Percentiles rank a stretch among this genome's conserved stretches.
phyloP scores from a whole-genome alignment of 2,888 invertebrate genomes.

The Agrotis segetum region DNA sequence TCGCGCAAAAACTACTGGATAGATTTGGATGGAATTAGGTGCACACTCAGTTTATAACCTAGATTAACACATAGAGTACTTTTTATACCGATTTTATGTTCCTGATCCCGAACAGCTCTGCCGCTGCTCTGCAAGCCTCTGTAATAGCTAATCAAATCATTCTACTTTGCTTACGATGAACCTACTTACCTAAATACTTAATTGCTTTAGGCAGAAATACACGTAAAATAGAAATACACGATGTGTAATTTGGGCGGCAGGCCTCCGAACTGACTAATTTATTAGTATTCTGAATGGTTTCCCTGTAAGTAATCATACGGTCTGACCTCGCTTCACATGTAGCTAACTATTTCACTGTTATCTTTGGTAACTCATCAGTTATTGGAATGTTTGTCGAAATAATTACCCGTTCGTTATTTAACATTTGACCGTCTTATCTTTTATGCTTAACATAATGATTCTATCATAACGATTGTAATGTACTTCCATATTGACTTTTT shows the following conservation, averaged over 20 bases:
- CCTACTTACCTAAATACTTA: neutral
- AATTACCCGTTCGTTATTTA: slow-evolving; percentile 28
- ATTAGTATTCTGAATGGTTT: slow-evolving; percentile 49
- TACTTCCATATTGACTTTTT: neutral
- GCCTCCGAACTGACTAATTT: slow-evolving; percentile 42
- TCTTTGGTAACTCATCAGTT: slow-evolving; percentile 23
- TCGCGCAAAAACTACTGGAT: too few species aligned
- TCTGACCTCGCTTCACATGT: slow-evolving; percentile 41
- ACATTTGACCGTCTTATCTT: too few species aligned
- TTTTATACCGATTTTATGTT: too few species aligned
- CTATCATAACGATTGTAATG: slow-evolving; percentile 3
- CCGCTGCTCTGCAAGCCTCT: too few species aligned
- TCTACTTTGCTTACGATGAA: neutral
- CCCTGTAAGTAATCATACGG: slow-evolving; percentile 25
- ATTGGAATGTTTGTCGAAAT: slow-evolving; percentile 28
- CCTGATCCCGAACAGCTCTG: too few species aligned
- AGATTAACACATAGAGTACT: too few species aligned
- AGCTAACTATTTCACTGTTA: slow-evolving; percentile 45
- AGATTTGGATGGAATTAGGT: too few species aligned
- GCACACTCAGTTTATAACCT: too few species aligned
- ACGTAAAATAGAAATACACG: neutral
- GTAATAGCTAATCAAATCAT: too few species aligned
- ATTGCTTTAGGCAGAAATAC: neutral
- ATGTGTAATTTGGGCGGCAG: neutral
- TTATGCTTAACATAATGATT: neutral